Evolutionary conservation across 2,888 invertebrate species (phyloP).

Genomic region (Brachyptera putata): DNA sequence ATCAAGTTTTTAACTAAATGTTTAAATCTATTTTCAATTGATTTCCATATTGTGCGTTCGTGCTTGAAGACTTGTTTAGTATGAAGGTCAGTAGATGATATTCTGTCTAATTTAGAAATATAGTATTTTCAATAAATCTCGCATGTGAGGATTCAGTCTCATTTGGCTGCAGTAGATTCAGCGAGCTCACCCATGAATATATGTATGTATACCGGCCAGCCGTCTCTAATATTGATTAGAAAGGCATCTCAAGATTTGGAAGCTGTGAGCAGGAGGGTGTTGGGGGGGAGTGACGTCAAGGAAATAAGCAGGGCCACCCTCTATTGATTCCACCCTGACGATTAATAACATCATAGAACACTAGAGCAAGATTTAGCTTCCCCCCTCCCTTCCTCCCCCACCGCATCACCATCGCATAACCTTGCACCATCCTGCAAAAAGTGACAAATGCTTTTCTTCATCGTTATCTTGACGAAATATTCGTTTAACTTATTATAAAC

Average conservation of each 20-base stretch:
- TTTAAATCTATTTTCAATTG: no score
- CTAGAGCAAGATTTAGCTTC: background rate
- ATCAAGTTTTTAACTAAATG: no score
- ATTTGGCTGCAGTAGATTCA: no score
- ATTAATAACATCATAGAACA: constrained; percentile 14
- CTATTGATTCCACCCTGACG: constrained; percentile 21
- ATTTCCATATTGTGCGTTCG: no score
- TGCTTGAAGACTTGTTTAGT: no score
- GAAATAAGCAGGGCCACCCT: constrained; percentile 20
- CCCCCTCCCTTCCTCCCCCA: background rate
- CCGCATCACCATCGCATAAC: background rate
- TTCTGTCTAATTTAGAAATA: no score
- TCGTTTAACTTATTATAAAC: background rate
- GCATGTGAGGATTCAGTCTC: no score
- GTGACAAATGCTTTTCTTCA: background rate
- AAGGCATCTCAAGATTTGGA: constrained; percentile 17
- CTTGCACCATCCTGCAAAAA: background rate
- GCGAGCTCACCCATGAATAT: no score
- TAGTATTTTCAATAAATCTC: no score
- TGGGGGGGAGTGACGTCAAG: constrained; percentile 15
- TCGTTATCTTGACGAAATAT: background rate
- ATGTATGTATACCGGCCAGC: no score
- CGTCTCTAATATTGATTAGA: constrained; percentile 20
- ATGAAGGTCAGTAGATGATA: no score
- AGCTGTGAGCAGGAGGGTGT: constrained; percentile 11